A percentile compares a stretch with the other conserved stretches of the same genome.
phyloP scores from a whole-genome alignment of 2,797 vertebrate genomes.

The Danionella dracula region DNA sequence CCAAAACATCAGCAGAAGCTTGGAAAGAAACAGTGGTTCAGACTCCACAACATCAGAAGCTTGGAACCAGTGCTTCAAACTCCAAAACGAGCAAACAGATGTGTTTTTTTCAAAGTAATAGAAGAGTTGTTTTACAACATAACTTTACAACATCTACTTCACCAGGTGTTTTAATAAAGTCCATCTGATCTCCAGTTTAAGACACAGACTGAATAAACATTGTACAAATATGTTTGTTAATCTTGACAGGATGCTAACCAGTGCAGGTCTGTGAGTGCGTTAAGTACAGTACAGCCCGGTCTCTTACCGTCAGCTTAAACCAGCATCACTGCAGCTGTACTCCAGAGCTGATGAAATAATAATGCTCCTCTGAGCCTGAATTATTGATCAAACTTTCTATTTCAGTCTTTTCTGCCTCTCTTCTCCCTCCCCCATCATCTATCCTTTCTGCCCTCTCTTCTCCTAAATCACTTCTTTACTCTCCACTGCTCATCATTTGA shows the following conservation, averaged over 20 bases:
- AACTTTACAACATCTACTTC: too few relatives aligned
- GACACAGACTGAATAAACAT: too few relatives aligned
- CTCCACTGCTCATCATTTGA: not conserved
- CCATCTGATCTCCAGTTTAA: too few relatives aligned
- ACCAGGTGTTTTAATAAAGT: too few relatives aligned
- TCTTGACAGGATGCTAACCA: not conserved
- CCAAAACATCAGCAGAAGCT: too few relatives aligned
- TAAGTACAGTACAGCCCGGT: not conserved
- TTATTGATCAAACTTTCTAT: slow-evolving; percentile 72
- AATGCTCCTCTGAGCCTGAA: slow-evolving; percentile 62
- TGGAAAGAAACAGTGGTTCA: too few relatives aligned
- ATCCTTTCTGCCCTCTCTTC: slow-evolving; percentile 45
- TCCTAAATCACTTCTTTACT: slow-evolving; percentile 34
- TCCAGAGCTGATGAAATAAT: slow-evolving; percentile 67
- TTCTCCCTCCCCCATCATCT: slow-evolving; percentile 32
- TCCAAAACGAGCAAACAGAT: too few relatives aligned
- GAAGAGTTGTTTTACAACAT: too few relatives aligned
- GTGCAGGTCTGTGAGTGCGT: not conserved
- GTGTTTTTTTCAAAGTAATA: too few relatives aligned
- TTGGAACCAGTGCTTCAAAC: too few relatives aligned
- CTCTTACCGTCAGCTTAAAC: slow-evolving; percentile 18
- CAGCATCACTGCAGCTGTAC: slow-evolving; percentile 34
- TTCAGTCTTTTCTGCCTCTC: slow-evolving; percentile 54
- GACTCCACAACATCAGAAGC: too few relatives aligned
- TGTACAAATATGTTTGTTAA: too few relatives aligned